Evolutionary conservation across 2,113 vertebrate genomes (phyloP), one percentile per base, ranked within the genome.

Genomic region (Calypte anna): DNA sequence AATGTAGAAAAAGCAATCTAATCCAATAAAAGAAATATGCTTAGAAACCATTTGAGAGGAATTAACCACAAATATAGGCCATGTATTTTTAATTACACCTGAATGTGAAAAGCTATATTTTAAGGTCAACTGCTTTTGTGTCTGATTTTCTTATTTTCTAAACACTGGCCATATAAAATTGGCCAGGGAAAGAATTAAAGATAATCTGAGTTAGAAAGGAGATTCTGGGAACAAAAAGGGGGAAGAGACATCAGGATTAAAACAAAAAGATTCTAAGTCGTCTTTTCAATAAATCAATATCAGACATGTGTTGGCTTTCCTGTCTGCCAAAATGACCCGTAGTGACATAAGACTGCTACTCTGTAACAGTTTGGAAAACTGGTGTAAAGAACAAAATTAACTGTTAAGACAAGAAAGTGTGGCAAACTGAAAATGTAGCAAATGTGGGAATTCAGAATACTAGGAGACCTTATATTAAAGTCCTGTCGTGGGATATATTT

Each of bases 1-100:
- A 93, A 87, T 48, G 21, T 51, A 96, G n/a, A 51, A 68, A 44
- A 94, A 88, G 31, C 23, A 93, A 82, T 78, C 79, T 80, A 87
- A 82, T 38, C 31, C 51, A 55, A 72, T 55, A 75, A 63, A 89
- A 84, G 40, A 90, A 84, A 79, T 40, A 21, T 90, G 12, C 54
- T 75, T 72, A 59, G 44, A 84, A 84, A 86, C 51, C 27, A 63
- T 80, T 90, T 85, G 30, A 94, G 62, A 93, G 16, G 38, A 51
- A 86, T 78, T 95, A 95, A 80, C 11, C 22, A 66, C 18, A 70
- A n/a, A 44, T 51, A 74, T 21, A 78, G 16, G 23, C 12, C 17
- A 70, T 5, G 8, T 40, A 86, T 77, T 91, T 91, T 86, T 81
- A 86, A 61, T 80, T 77, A 61, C 24, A 68, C n/a, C 7, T 69